These are phyloP conservation scores for Aurelia sp. DNA, from an alignment of 30 jellyfish, hydroid and myxozoan species.

Conservation along the genomic window DNA sequence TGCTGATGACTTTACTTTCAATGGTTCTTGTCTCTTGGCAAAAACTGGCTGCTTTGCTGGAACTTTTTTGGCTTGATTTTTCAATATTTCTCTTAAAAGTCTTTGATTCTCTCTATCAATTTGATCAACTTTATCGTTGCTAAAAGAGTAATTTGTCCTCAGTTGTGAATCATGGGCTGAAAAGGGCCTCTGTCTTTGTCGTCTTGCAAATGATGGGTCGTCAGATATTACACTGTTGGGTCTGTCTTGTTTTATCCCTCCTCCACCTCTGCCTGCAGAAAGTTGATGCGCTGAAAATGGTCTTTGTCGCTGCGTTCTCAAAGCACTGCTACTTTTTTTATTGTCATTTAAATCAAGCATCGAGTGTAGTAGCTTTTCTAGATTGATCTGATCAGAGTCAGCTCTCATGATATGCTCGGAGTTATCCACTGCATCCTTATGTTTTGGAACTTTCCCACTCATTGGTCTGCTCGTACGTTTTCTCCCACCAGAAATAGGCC, in stretches of 20 bases:
- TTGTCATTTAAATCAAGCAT: conserved; percentile 72
- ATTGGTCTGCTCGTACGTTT: conserved; percentile 8
- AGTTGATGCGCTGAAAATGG: conserved; percentile 68
- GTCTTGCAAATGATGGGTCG: not conserved
- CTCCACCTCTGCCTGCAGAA: not conserved
- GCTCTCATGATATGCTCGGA: conserved; percentile 66
- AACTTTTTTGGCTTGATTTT: conserved; percentile 37
- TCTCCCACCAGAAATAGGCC: conserved; percentile 48
- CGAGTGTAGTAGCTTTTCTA: conserved; percentile 78
- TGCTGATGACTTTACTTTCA: conserved; percentile 80
- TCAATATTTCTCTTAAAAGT: conserved; percentile 70
- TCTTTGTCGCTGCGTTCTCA: conserved; percentile 18
- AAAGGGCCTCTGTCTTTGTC: conserved; percentile 53
- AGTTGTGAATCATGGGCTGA: conserved; percentile 64
- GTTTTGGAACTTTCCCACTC: conserved; percentile 11
- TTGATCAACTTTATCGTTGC: conserved; percentile 78
- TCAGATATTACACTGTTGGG: conserved; percentile 23
- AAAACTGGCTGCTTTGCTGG: conserved; percentile 42
- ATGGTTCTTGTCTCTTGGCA: conserved; percentile 59
- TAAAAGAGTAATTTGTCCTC: conserved; percentile 79
- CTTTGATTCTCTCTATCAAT: conserved; percentile 94
- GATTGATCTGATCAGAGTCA: conserved; percentile 82
- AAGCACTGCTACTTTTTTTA: not conserved
- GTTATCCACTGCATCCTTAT: not conserved
- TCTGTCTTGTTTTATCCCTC: not conserved